Evolutionary conservation across 2,888 invertebrate genomes (phyloP).

Genomic region (Erebia epiphron): DNA sequence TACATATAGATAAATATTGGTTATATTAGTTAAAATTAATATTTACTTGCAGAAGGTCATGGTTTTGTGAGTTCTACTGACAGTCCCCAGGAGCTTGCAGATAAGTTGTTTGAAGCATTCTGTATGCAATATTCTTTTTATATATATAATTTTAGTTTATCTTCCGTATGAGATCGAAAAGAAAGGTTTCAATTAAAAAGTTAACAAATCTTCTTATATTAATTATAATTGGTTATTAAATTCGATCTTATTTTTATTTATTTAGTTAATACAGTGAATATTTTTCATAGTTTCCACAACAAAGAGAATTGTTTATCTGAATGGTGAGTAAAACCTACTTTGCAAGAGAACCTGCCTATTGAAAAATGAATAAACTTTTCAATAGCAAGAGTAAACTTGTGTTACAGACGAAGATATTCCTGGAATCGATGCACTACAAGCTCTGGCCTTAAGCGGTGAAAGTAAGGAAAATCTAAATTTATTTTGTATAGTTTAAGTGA

Average conservation of each 20-base stretch:
- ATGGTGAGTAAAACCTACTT: constrained; percentile 42
- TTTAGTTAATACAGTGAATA: constrained; percentile 9
- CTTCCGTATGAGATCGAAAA: no score
- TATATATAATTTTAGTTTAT: no score
- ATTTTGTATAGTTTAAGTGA: neutral
- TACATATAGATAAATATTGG: no score
- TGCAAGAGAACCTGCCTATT: neutral
- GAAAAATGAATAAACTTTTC: neutral
- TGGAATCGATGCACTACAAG: constrained; percentile 65
- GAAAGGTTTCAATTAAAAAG: no score
- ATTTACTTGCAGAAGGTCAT: constrained; percentile 50
- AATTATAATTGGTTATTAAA: neutral
- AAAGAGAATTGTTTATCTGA: constrained; percentile 51
- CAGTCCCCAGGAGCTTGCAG: constrained; percentile 57
- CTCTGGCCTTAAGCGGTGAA: constrained; percentile 60
- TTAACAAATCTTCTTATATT: neutral
- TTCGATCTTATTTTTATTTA: constrained; percentile 15
- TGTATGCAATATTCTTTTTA: constrained; percentile 53
- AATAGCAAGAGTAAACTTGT: constrained; percentile 7
- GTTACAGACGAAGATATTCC: constrained; percentile 57
- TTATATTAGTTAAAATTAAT: constrained; percentile 1
- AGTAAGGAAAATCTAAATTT: constrained; percentile 44
- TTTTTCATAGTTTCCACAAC: constrained; percentile 51
- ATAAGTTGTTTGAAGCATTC: constrained; percentile 57
- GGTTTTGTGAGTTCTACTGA: constrained; percentile 60